phyloP scores from a whole-genome alignment of 2,113 vertebrate genomes.

The Nycticryphes semicollaris region DNA sequence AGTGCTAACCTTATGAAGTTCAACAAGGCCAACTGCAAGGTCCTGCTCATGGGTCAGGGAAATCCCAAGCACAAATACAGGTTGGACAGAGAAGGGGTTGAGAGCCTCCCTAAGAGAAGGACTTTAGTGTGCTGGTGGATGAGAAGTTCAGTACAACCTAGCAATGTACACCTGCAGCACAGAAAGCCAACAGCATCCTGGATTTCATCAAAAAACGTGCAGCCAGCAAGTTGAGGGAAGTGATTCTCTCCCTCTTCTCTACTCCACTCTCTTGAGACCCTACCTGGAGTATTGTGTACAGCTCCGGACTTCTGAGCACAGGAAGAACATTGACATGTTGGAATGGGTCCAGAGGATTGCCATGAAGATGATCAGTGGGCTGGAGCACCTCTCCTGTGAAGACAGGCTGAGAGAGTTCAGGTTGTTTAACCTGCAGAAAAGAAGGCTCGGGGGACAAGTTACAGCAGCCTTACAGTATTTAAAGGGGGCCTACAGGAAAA shows the following conservation, averaged over 20 bases:
- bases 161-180: neutral
- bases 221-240: neutral
- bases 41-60: neutral
- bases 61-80: neutral
- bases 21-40: neutral
- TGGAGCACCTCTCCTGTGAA: neutral
- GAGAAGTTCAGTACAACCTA: neutral
- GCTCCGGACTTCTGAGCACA: neutral
- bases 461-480: neutral
- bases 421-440: neutral
- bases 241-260: neutral
- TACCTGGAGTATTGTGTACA: neutral
- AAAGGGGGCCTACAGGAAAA: neutral
- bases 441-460: neutral
- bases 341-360: neutral
- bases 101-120: neutral
- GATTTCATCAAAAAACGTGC: neutral
- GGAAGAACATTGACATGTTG: neutral
- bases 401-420: neutral
- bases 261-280: neutral
- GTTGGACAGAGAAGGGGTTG: neutral
- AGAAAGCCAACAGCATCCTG: neutral
- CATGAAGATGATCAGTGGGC: neutral
- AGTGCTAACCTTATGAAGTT: neutral
- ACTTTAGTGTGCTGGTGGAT: neutral